Conservation (phyloP, 2,888 invertebrate species). For the Netelia melanura region DNA sequence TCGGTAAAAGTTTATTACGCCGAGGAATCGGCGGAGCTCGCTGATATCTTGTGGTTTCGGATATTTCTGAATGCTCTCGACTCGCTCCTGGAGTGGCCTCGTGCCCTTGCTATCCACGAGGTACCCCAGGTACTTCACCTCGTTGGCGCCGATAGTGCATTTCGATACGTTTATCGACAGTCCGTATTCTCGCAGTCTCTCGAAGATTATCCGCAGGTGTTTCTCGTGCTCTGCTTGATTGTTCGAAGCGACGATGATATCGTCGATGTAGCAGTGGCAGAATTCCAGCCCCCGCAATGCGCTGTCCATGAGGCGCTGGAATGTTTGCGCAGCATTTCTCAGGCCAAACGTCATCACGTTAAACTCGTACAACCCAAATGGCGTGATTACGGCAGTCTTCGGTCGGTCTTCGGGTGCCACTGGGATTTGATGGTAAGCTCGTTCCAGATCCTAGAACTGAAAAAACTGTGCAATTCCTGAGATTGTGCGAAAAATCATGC, state of each 20-base stretch:
- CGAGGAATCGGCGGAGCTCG: conserved; percentile 23
- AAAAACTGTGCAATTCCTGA: conserved; percentile 43
- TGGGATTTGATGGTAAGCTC: conserved; percentile 64
- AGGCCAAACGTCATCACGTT: conserved; percentile 70
- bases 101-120: background rate
- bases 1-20: background rate
- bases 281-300: conserved; percentile 17
- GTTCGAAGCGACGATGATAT: conserved; percentile 26
- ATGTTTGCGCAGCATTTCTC: conserved; percentile 70
- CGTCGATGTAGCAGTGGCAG: conserved; percentile 40
- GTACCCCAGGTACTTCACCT: conserved; percentile 41
- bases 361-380: conserved; percentile 73
- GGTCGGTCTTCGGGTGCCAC: conserved; percentile 70
- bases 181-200: conserved; percentile 25
- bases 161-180: conserved; percentile 31
- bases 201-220: conserved; percentile 29
- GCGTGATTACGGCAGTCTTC: conserved; percentile 77
- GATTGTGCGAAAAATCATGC: conserved; percentile 48
- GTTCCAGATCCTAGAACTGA: conserved; percentile 52
- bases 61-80: conserved; percentile 16
- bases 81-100: conserved; percentile 29
- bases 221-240: conserved; percentile 4
- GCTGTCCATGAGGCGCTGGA: conserved; percentile 49
- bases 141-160: conserved; percentile 10
- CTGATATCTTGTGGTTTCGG: conserved; percentile 10